phyloP scores from a whole-genome alignment of 2,888 invertebrate genomes.

The Caenorhabditis doughertyi region DNA sequence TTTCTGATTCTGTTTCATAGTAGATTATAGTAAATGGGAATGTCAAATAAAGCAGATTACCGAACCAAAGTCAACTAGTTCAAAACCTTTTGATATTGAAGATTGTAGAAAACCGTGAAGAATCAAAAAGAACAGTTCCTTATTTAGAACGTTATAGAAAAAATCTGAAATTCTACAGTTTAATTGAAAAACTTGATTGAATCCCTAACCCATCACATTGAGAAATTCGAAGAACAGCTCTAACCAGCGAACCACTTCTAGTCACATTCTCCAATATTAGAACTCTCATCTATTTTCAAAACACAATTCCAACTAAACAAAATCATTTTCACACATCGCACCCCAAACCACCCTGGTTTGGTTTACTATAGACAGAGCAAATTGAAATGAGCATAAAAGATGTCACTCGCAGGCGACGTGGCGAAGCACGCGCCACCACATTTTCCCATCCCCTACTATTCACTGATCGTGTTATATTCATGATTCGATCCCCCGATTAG shows the following conservation, averaged over 20 bases:
- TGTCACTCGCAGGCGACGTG: slow-evolving; percentile 58
- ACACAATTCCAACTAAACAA: slow-evolving; percentile 24
- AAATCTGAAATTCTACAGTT: too few relatives aligned
- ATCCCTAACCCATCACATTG: too few relatives aligned
- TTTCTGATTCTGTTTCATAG: too few relatives aligned
- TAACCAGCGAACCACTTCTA: background rate
- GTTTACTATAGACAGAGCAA: slow-evolving; percentile 29
- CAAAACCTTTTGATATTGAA: too few relatives aligned
- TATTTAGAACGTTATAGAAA: too few relatives aligned
- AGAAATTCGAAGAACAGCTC: too few relatives aligned
- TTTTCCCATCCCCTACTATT: background rate
- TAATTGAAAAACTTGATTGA: too few relatives aligned
- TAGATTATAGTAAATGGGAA: too few relatives aligned
- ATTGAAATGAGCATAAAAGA: slow-evolving; percentile 37
- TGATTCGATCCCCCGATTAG: slow-evolving; percentile 62
- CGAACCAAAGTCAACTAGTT: too few relatives aligned
- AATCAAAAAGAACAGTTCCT: too few relatives aligned
- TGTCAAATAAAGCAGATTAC: too few relatives aligned
- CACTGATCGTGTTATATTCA: slow-evolving; percentile 57
- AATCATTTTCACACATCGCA: slow-evolving; percentile 1
- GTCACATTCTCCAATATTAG: background rate
- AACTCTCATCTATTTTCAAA: slow-evolving; percentile 16
- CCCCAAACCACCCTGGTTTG: slow-evolving; percentile 10
- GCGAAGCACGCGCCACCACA: slow-evolving; percentile 39
- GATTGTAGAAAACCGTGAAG: too few relatives aligned